These are phyloP conservation scores for Enteromius afrohamiltoni DNA, from an alignment of 2,797 vertebrate species.

Conservation along the genomic window DNA sequence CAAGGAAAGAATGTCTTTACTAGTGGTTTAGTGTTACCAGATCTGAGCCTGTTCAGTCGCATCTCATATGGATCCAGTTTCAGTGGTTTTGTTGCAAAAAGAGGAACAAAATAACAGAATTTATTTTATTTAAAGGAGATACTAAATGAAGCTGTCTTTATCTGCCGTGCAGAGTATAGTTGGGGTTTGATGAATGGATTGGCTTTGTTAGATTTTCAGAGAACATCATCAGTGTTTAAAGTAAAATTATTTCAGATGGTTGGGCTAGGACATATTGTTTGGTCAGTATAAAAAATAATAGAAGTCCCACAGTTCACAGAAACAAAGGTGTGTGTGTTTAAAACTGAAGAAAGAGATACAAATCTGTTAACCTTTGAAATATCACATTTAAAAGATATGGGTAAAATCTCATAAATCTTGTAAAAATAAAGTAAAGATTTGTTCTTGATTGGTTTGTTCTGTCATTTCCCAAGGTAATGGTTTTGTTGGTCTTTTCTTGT, in stretches of 20 bases:
- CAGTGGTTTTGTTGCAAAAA: constrained; percentile 22
- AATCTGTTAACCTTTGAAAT: background rate
- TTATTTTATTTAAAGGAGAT: constrained; percentile 5
- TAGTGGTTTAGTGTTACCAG: constrained; percentile 52
- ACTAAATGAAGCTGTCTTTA: constrained; percentile 12
- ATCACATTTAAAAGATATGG: no score
- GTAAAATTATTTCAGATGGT: background rate
- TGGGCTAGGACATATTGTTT: no score
- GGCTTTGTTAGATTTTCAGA: background rate
- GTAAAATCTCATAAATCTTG: no score
- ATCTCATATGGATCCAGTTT: constrained; percentile 74
- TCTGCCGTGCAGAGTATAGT: background rate
- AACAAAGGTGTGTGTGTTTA: background rate
- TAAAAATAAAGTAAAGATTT: no score
- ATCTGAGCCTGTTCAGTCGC: constrained; percentile 60
- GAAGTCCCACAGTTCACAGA: no score
- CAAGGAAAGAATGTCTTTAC: constrained; percentile 43
- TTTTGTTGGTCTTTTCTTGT: no score
- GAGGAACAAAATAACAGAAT: background rate
- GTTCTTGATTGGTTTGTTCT: no score
- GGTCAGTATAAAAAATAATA: background rate
- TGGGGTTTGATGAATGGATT: background rate
- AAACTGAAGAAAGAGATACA: background rate
- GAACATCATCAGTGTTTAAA: background rate
- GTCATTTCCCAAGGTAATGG: no score